phyloP scores from a whole-genome alignment of 2,797 vertebrate species.

The Megaceryle alcyon region DNA sequence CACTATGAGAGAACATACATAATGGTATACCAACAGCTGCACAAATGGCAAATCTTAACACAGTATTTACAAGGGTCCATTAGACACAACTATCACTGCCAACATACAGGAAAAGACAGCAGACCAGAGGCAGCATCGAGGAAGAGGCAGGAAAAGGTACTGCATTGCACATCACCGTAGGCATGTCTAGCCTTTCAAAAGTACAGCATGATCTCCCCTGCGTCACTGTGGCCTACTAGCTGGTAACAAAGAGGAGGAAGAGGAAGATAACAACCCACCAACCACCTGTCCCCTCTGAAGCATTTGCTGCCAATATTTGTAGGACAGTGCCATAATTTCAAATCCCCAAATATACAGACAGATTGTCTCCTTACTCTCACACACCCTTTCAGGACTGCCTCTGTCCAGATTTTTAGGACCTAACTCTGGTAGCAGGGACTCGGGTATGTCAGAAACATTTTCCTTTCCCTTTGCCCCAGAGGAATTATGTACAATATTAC shows the following conservation, averaged over 20 bases:
- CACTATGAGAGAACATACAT: neutral
- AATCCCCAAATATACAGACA: neutral
- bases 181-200: neutral
- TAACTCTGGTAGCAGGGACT: neutral
- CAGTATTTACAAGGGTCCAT: neutral
- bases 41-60: neutral
- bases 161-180: neutral
- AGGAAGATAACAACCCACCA: slow-evolving; percentile 39
- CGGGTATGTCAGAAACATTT: neutral
- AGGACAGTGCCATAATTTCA: neutral
- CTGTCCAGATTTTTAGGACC: neutral
- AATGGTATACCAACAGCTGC: neutral
- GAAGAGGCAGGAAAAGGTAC: neutral
- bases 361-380: neutral
- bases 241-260: neutral
- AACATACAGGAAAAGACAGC: neutral
- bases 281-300: slow-evolving; percentile 29
- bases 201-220: slow-evolving; percentile 4
- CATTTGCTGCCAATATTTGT: neutral
- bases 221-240: neutral
- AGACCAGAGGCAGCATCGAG: neutral
- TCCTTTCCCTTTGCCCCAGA: neutral
- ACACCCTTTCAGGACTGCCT: neutral
- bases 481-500: neutral
- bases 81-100: neutral